These are phyloP conservation scores for Planiliza haematocheilus DNA, from an alignment of 2,113 vertebrate genomes.

Conservation along the genomic window DNA sequence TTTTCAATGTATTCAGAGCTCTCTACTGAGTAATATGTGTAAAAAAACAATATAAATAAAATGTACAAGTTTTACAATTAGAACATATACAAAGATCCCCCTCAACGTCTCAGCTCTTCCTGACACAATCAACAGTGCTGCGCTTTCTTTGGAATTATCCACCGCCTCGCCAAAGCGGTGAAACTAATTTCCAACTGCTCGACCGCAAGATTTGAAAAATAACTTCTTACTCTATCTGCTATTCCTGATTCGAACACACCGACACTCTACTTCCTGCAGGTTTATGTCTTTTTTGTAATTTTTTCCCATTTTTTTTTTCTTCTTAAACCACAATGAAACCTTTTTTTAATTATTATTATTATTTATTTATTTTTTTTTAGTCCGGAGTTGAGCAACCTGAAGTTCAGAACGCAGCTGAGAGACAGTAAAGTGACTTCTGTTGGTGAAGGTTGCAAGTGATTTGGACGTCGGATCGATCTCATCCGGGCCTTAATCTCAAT, in stretches of 20 bases:
- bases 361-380: too few species aligned
- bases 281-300: neutral
- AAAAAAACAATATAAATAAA: slow-evolving; percentile 99
- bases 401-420: slow-evolving; percentile 42
- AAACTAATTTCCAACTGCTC: slow-evolving; percentile 83
- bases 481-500: slow-evolving; percentile 83
- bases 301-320: slow-evolving; percentile 14
- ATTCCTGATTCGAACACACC: slow-evolving; percentile 46
- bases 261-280: slow-evolving; percentile 25
- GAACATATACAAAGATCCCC: slow-evolving; percentile 95
- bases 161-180: slow-evolving; percentile 82
- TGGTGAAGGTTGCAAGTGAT: slow-evolving; percentile 64
- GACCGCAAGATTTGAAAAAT: slow-evolving; percentile 67
- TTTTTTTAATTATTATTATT: too few species aligned
- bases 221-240: slow-evolving; percentile 44
- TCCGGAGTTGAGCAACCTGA: slow-evolving; percentile 57
- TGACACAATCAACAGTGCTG: slow-evolving; percentile 90
- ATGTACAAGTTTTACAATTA: slow-evolving; percentile 99
- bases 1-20: slow-evolving; percentile 99
- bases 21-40: slow-evolving; percentile 96
- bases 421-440: slow-evolving; percentile 52
- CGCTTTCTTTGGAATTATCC: slow-evolving; percentile 96
- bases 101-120: slow-evolving; percentile 87
- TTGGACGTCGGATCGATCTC: slow-evolving; percentile 69
- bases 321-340: slow-evolving; percentile 46